Evolutionary conservation across 2,888 invertebrate species (phyloP), one percentile per base, ranked within the genome.

Genomic region (Zeuzera pyrina): DNA sequence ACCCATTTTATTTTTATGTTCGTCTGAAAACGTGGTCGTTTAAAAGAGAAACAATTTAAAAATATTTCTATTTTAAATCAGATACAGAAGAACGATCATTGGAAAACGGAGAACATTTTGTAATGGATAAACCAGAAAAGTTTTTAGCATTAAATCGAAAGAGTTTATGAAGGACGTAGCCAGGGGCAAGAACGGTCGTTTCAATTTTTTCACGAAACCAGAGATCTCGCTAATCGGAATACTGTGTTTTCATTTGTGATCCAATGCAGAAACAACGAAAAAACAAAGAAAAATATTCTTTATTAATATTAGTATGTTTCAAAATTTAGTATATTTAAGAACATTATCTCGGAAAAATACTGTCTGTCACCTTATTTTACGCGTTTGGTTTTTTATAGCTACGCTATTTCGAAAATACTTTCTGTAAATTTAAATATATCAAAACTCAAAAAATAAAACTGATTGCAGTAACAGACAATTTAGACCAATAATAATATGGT

Each of bases 91-190:
- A 19, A 8, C 6, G 8, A 19, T 19, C 19, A 8, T 19, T 19
- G 8, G 16, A 2, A 29, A 29, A 13, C 3, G 19, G 8, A 19
- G 19, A 19, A 5, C 19, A 8, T 19, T n/a, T 19, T 19, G 19
- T 7, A 19, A 6, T 14, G 11, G 29, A 36, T 31, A 26, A 23
- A 33, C 31, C 33, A 41, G 45, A 59, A 62, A 49, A 45, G 49
- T 55, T 67, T 65, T 62, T 52, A 52, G 49, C 55, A 58, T 57
- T 53, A 55, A 64, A 68, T 66, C 47, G 60, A 66, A 68, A 61
- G 60, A 69, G 59, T 68, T 76, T 67, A 73, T 71, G 66, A 72
- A 63, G 58, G 65, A 59, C 59, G 52, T 52, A 39, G 67, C 78
- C 62, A 13, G 38, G 30, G 58, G 78, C 67, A 40, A 50, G 44